phyloP scores from a whole-genome alignment of 2,113 vertebrate species.

The Sinocyclocheilus grahami region DNA sequence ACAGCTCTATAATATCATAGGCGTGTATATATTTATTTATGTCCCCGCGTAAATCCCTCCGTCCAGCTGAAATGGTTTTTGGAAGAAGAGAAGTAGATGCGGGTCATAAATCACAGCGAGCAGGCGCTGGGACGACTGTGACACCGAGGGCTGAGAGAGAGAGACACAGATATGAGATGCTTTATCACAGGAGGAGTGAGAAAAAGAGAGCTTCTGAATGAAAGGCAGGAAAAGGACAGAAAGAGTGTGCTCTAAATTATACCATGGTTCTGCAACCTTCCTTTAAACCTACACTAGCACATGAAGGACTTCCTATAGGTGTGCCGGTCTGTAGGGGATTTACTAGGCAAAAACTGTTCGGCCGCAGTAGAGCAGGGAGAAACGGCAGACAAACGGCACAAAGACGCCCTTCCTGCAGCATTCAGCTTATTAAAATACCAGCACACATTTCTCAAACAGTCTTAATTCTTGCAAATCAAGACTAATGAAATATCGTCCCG shows the following conservation, averaged over 20 bases:
- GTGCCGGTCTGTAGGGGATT: not conserved
- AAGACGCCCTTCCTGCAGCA: constrained; percentile 14
- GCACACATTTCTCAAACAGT: constrained; percentile 48
- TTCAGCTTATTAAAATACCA: constrained; percentile 53
- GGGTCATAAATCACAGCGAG: constrained; percentile 55
- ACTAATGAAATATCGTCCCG: constrained; percentile 27
- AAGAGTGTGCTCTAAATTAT: constrained; percentile 3
- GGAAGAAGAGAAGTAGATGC: constrained; percentile 31
- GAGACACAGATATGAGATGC: constrained; percentile 50
- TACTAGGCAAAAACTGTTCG: constrained; percentile 5
- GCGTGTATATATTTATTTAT: constrained; percentile 38
- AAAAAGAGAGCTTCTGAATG: not conserved
- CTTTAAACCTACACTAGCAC: not conserved
- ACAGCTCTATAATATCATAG: constrained; percentile 36
- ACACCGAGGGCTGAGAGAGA: constrained; percentile 41
- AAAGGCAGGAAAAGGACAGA: not conserved
- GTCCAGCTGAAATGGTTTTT: constrained; percentile 24
- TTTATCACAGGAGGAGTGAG: constrained; percentile 42
- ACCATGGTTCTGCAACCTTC: not conserved
- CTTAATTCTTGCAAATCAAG: constrained; percentile 43
- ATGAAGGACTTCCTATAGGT: constrained; percentile 17
- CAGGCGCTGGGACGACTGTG: constrained; percentile 35
- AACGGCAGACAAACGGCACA: not conserved
- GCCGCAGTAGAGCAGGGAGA: not conserved
- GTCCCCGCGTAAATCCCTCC: constrained; percentile 46